Evolutionary conservation across 2,797 vertebrate species (phyloP), one percentile per base, ranked within the genome.

Genomic region (Spheniscus humboldti): DNA sequence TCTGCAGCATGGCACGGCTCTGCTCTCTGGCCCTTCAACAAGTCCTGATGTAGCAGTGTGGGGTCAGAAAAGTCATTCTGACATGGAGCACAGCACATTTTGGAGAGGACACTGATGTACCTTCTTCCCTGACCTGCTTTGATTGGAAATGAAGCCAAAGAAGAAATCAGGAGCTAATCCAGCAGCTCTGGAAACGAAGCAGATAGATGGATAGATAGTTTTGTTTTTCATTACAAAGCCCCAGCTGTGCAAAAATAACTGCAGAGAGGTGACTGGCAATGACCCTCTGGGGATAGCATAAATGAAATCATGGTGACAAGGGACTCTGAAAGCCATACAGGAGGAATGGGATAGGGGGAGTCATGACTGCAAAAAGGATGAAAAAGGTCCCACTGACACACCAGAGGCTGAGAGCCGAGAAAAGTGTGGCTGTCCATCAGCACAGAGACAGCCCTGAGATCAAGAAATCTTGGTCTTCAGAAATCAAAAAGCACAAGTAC

Each of bases 161-260:
- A 82, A 89, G 88, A 92, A 96, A 93, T 62, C 87, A 88, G 82
- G 73, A 94, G 35, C 84, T 77, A 88, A 97, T 93, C 77, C 89
- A 89, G 90, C 68, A 86, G 86, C 59, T 72, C 94, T 86, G 80
- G 92, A 95, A 97, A 96, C 10, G 43, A 88, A 96, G 91, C 47
- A 92, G 23, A 86, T 12, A 20, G 23, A 86, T 12, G 18, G 23
- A 86, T 12, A 20, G 4, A 67, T 85, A 94, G 94, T 86, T 96
- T 96, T 94, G 71, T 48, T 97, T 97, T 92, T 96, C 94, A 85
- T 96, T 63, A 92, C 56, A 73, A 95, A 91, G 31, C 72, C 83
- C 82, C 92, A 86, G 4, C 78, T n/a, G 8, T 88, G 94, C 96
- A 97, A 94, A 95, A 97, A 96, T 93, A 94, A 96, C 93, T 85